These are phyloP conservation scores for Polia nebulosa DNA, from an alignment of 2,888 invertebrate species.

Conservation along the genomic window DNA sequence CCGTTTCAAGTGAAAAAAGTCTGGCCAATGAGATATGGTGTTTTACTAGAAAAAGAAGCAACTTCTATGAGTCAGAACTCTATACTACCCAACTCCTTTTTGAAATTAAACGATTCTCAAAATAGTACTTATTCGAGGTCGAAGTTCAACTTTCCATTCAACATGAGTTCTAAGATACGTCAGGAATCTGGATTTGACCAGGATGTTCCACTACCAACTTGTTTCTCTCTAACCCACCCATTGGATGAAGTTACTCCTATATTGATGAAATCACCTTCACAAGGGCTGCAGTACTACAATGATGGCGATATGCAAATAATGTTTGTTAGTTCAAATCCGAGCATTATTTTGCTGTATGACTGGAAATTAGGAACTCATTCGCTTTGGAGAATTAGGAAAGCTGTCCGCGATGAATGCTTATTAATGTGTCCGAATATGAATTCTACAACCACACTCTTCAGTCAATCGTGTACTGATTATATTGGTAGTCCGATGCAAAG, in stretches of 20 bases:
- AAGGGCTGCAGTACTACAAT: conserved; percentile 91
- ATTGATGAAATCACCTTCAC: conserved; percentile 92
- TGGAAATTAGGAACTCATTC: conserved; percentile 95
- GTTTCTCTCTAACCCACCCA: conserved; percentile 97
- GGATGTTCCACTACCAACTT: conserved; percentile 93
- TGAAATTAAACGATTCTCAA: conserved; percentile 83
- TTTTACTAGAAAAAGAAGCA: conserved; percentile 95
- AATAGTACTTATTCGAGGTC: conserved; percentile 82
- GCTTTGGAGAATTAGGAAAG: conserved; percentile 95
- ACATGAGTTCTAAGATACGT: conserved; percentile 83
- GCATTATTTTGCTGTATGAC: conserved; percentile 96
- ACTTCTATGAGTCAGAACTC: conserved; percentile 80
- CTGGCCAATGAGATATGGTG: conserved; percentile 96
- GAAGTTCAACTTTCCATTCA: conserved; percentile 75
- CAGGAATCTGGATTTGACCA: conserved; percentile 84
- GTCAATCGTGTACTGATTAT: conserved; percentile 83
- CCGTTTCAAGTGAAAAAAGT: conserved; percentile 95
- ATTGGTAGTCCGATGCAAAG: conserved; percentile 85
- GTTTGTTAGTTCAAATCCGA: conserved; percentile 94
- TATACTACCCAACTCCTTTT: conserved; percentile 78
- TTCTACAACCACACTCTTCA: conserved; percentile 82
- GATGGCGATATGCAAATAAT: conserved; percentile 93
- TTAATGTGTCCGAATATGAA: conserved; percentile 90
- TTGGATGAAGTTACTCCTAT: conserved; percentile 97
- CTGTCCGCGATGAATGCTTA: conserved; percentile 93